Conservation (phyloP, 2,888 invertebrate species). For the Apoda limacodes region DNA sequence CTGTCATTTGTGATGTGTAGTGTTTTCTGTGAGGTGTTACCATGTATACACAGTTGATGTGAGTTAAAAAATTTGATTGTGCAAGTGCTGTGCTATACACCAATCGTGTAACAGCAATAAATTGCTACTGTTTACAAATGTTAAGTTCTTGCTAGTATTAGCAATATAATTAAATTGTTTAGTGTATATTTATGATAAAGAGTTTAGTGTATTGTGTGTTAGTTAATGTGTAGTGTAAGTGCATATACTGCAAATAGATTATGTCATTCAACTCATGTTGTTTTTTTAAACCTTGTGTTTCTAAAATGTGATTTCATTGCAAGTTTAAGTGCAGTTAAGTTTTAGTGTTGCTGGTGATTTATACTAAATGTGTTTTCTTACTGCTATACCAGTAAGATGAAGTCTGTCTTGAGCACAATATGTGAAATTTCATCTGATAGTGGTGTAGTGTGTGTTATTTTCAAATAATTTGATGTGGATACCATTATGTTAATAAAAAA, state of each 20-base stretch:
- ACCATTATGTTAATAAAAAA: no score
- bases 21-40: constrained; percentile 52
- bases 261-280: constrained; percentile 55
- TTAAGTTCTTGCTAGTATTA: constrained; percentile 42
- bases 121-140: constrained; percentile 33
- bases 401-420: no score
- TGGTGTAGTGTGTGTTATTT: no score
- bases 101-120: constrained; percentile 50
- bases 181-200: constrained; percentile 34
- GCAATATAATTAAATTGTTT: constrained; percentile 31
- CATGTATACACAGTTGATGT: constrained; percentile 37
- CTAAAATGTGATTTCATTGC: constrained; percentile 34
- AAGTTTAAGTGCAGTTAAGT: constrained; percentile 34
- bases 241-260: constrained; percentile 55
- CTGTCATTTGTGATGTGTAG: constrained; percentile 62
- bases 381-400: no score
- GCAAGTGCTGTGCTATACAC: constrained; percentile 50
- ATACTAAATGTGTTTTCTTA: no score
- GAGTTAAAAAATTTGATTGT: constrained; percentile 36
- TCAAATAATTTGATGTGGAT: no score
- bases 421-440: no score
- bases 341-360: no score
- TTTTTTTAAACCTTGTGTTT: constrained; percentile 61
- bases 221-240: constrained; percentile 68
- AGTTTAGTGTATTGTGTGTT: no score